phyloP scores from a whole-genome alignment of 2,113 vertebrate genomes.

The Typhlomys cinereus region DNA sequence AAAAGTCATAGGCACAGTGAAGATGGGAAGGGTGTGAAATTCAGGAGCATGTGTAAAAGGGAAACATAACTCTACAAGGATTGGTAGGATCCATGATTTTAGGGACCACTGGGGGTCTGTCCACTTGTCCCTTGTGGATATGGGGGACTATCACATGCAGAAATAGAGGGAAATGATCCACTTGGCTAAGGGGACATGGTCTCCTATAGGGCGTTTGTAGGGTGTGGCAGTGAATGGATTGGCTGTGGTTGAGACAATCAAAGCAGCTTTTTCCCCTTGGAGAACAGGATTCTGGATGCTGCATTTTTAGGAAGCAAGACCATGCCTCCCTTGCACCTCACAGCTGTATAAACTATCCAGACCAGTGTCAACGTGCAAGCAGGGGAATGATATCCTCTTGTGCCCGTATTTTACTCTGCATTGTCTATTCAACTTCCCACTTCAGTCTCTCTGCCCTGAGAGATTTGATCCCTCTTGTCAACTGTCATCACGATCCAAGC shows the following conservation, averaged over 20 bases:
- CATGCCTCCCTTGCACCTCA: neutral
- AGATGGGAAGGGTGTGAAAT: neutral
- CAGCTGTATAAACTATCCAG: neutral
- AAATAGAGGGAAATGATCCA: neutral
- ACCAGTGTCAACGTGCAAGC: neutral
- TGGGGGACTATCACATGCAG: neutral
- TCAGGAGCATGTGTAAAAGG: neutral
- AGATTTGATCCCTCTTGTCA: slow-evolving; percentile 8
- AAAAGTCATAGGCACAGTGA: neutral
- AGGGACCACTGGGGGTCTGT: neutral
- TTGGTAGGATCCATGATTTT: neutral
- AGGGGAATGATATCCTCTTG: neutral
- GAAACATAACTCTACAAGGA: neutral
- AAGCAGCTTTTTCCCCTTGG: neutral
- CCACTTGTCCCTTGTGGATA: neutral
- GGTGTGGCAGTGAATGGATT: neutral
- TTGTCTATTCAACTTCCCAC: neutral
- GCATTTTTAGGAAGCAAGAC: neutral
- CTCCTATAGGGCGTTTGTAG: neutral
- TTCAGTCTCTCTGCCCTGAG: neutral
- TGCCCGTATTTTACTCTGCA: neutral
- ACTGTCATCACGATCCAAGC: neutral
- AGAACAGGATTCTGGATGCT: neutral
- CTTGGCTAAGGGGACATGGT: neutral
- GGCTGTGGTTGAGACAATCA: neutral